phyloP scores from a whole-genome alignment of 2,888 invertebrate genomes.

The Matsumyia berberina region DNA sequence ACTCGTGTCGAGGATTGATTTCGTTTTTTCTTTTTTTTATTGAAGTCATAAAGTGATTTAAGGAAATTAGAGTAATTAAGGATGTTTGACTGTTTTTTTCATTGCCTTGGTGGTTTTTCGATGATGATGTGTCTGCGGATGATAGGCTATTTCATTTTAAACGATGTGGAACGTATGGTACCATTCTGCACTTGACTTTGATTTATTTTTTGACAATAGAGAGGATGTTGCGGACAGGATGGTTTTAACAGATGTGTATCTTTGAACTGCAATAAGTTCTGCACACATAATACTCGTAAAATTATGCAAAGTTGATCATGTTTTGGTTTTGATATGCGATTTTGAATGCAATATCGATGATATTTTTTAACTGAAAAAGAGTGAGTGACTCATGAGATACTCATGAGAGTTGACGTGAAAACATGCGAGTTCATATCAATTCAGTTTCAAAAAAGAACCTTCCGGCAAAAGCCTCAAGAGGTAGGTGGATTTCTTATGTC shows the following conservation, averaged over 20 bases:
- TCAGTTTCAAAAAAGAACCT: too few relatives aligned
- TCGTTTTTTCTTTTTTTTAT: conserved; percentile 1
- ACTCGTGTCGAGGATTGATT: conserved; percentile 11
- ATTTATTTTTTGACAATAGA: background rate
- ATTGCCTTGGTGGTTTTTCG: conserved; percentile 62
- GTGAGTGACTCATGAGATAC: too few relatives aligned
- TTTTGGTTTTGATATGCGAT: too few relatives aligned
- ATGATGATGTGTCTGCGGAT: conserved; percentile 66
- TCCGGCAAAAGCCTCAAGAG: too few relatives aligned
- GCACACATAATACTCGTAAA: too few relatives aligned
- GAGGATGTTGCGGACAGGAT: background rate
- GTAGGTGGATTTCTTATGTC: too few relatives aligned
- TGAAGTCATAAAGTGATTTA: conserved; percentile 9
- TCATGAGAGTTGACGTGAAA: too few relatives aligned
- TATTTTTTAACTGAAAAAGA: too few relatives aligned
- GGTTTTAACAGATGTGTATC: background rate
- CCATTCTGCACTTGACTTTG: conserved; percentile 40
- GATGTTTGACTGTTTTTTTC: conserved; percentile 51
- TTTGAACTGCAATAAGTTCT: too few relatives aligned
- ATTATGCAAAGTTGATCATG: too few relatives aligned
- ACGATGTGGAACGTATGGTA: conserved; percentile 40
- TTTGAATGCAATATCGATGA: too few relatives aligned
- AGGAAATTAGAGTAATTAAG: conserved; percentile 62
- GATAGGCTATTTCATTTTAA: conserved; percentile 35
- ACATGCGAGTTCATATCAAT: too few relatives aligned